Evolutionary conservation across 1,140 invertebrate genomes (phyloP).

Genomic region (Epicauta chinensis): DNA sequence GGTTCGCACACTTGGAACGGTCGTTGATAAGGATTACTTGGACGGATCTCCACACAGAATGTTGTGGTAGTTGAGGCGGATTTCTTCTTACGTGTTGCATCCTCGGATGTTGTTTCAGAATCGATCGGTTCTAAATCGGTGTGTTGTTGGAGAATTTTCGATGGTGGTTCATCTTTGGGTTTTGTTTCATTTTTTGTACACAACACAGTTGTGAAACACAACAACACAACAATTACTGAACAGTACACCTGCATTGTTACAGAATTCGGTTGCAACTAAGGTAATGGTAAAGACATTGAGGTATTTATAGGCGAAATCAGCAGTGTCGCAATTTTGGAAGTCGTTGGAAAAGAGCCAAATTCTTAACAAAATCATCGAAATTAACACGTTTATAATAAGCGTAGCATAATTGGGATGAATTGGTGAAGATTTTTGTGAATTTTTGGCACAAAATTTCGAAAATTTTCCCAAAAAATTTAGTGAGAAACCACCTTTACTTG

Average conservation of each 20-base stretch:
- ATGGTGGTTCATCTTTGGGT: not conserved
- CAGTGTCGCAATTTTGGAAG: too few species aligned
- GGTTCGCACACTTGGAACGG: slow-evolving; percentile 39
- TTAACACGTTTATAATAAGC: too few species aligned
- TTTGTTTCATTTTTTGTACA: not conserved
- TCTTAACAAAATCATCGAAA: too few species aligned
- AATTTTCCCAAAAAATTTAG: too few species aligned
- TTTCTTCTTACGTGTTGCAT: slow-evolving; percentile 33
- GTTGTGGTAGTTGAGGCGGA: slow-evolving; percentile 40
- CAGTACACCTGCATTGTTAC: slow-evolving; percentile 1
- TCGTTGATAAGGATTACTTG: slow-evolving; percentile 34
- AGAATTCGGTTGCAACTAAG: not conserved
- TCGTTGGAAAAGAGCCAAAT: too few species aligned
- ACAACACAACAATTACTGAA: slow-evolving; percentile 4
- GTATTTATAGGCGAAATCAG: too few species aligned
- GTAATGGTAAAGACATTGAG: not conserved
- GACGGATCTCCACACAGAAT: slow-evolving; percentile 41
- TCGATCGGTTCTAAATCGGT: not conserved
- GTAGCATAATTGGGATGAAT: too few species aligned
- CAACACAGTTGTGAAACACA: not conserved
- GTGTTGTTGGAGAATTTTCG: slow-evolving; percentile 3
- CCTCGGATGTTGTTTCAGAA: slow-evolving; percentile 9
- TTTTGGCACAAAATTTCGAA: too few species aligned
- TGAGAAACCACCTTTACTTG: too few species aligned
- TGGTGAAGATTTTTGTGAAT: too few species aligned